These are phyloP conservation scores for Aleiodes testaceus DNA, from an alignment of 2,888 invertebrate genomes.

Conservation along the genomic window DNA sequence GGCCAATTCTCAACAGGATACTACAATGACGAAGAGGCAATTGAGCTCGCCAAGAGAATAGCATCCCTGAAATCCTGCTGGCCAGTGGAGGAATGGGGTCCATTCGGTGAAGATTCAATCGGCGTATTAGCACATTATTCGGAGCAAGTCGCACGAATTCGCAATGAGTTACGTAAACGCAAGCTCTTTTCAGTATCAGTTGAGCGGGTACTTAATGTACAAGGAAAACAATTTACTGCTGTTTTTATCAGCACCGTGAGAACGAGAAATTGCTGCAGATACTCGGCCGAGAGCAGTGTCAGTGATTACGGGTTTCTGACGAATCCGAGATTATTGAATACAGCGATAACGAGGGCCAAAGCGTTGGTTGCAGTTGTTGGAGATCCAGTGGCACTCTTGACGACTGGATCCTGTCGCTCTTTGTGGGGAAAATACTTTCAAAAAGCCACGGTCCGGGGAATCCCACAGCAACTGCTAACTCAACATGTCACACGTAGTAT, in stretches of 20 bases:
- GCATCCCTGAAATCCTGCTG: conserved; percentile 82
- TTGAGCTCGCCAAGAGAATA: conserved; percentile 85
- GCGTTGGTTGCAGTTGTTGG: conserved; percentile 89
- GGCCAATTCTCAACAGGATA: conserved; percentile 81
- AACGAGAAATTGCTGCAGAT: conserved; percentile 82
- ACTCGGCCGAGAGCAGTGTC: conserved; percentile 74
- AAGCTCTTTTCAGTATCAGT: conserved; percentile 85
- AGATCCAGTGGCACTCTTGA: conserved; percentile 87
- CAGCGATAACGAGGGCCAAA: conserved; percentile 88
- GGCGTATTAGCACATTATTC: conserved; percentile 90
- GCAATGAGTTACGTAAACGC: conserved; percentile 83
- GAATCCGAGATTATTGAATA: conserved; percentile 86
- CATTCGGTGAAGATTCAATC: conserved; percentile 83
- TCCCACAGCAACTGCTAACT: conserved; percentile 47
- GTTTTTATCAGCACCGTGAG: conserved; percentile 87
- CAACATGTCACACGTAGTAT: conserved; percentile 48
- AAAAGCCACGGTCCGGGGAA: conserved; percentile 51
- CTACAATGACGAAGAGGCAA: conserved; percentile 87
- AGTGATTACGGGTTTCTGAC: conserved; percentile 88
- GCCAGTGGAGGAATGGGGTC: conserved; percentile 83
- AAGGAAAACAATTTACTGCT: conserved; percentile 90
- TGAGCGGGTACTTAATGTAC: conserved; percentile 88
- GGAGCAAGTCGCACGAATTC: conserved; percentile 85
- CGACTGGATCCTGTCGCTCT: conserved; percentile 85
- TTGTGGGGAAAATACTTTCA: conserved; percentile 74